Percentiles rank a stretch among this genome's conserved stretches.
These are phyloP conservation scores for Chunga burmeisteri DNA, from an alignment of 2,113 vertebrate genomes.

Conservation along the genomic window DNA sequence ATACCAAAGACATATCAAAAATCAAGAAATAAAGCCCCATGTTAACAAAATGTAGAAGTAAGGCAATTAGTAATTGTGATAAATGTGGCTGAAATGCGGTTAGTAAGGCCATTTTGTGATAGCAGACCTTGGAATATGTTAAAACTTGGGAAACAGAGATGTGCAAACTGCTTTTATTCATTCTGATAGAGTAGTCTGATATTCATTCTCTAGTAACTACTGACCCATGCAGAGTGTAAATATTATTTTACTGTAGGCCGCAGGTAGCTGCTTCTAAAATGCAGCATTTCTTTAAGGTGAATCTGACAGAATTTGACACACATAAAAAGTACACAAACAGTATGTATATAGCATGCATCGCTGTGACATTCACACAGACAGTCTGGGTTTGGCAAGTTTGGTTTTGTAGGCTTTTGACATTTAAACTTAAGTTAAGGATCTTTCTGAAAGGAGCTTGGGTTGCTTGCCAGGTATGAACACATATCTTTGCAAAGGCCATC, in stretches of 20 bases:
- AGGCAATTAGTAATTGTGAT: not conserved
- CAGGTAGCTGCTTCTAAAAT: constrained; percentile 47
- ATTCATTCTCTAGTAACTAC: not conserved
- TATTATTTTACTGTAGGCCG: constrained; percentile 24
- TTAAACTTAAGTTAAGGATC: constrained; percentile 54
- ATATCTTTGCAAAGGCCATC: constrained; percentile 25
- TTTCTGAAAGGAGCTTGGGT: constrained; percentile 52
- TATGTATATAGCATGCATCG: not conserved
- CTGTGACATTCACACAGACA: constrained; percentile 67
- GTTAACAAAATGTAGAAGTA: not conserved
- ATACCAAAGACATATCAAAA: not conserved
- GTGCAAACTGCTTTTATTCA: not conserved
- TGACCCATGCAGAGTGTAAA: constrained; percentile 15
- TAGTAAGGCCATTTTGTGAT: not conserved
- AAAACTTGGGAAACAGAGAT: not conserved
- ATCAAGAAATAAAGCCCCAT: not conserved
- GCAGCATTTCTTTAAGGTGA: constrained; percentile 49
- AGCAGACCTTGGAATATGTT: not conserved
- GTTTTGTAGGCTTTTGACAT: constrained; percentile 68
- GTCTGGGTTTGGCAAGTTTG: constrained; percentile 50
- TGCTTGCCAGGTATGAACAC: constrained; percentile 42
- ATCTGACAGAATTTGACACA: constrained; percentile 64
- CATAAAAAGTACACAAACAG: constrained; percentile 19
- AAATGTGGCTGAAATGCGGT: not conserved
- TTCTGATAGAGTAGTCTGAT: not conserved